phyloP scores from a whole-genome alignment of 2,113 vertebrate genomes.

The mouse (Mus musculus) region DNA sequence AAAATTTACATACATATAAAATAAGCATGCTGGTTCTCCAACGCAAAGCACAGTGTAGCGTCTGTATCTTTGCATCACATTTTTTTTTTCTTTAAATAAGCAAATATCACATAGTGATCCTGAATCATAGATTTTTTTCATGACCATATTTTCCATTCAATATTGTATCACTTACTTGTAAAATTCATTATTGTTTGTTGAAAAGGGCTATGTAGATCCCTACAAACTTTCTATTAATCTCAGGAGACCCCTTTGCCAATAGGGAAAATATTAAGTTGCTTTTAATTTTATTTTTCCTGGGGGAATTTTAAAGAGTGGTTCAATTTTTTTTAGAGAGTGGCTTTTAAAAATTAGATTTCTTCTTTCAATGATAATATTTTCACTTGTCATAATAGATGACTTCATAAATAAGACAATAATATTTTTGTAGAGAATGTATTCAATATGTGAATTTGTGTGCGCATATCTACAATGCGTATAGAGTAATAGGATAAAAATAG shows the following conservation, averaged over 20 bases:
- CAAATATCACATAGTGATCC: constrained; percentile 68
- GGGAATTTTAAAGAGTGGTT: constrained; percentile 76
- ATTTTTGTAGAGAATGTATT: constrained; percentile 46
- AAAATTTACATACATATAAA: constrained; percentile 79
- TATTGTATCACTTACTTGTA: constrained; percentile 77
- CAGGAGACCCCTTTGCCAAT: constrained; percentile 64
- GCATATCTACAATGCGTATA: neutral
- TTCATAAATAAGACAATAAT: constrained; percentile 33
- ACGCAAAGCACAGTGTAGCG: constrained; percentile 61
- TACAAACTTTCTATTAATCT: constrained; percentile 73
- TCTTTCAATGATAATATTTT: constrained; percentile 47
- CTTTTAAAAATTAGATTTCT: constrained; percentile 59
- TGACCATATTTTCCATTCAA: constrained; percentile 77
- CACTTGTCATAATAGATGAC: constrained; percentile 5
- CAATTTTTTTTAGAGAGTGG: constrained; percentile 73
- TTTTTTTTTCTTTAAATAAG: constrained; percentile 75
- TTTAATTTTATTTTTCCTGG: constrained; percentile 77
- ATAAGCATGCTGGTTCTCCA: constrained; percentile 63
- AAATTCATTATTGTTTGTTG: constrained; percentile 69
- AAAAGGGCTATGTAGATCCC: constrained; percentile 61
- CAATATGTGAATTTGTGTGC: neutral
- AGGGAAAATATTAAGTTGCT: constrained; percentile 76
- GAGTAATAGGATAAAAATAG: constrained; percentile 20
- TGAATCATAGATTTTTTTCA: constrained; percentile 77
- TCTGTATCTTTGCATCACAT: constrained; percentile 76